These are phyloP conservation scores for Hypanus sabinus DNA, from an alignment of 2,113 vertebrate genomes.

Conservation along the genomic window DNA sequence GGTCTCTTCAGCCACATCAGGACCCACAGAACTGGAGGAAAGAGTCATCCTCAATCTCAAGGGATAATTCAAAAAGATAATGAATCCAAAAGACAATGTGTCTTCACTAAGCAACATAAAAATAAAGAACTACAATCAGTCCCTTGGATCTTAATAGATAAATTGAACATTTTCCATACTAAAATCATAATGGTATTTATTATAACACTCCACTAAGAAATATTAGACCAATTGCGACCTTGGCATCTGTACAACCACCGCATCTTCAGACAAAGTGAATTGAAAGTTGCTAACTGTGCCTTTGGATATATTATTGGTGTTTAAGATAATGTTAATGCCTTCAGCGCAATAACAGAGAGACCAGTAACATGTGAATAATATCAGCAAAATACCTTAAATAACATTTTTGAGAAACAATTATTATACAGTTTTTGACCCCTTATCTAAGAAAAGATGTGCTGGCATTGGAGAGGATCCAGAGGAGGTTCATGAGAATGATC, in stretches of 20 bases:
- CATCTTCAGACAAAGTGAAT: neutral
- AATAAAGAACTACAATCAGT: neutral
- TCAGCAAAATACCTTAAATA: neutral
- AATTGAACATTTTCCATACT: neutral
- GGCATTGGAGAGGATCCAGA: no score
- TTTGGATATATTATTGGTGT: neutral
- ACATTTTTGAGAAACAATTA: neutral
- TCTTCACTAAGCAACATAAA: neutral
- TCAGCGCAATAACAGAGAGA: no score
- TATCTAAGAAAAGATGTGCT: no score
- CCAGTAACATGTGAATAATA: neutral
- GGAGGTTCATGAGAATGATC: no score
- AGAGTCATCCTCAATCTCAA: no score
- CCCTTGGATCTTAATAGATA: neutral
- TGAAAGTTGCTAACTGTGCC: neutral
- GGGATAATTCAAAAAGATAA: no score
- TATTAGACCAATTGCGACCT: neutral
- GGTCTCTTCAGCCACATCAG: no score
- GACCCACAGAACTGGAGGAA: no score
- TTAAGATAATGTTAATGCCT: neutral
- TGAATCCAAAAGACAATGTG: neutral
- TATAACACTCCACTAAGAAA: neutral
- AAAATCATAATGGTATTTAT: neutral
- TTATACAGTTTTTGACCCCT: neutral
- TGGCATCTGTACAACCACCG: neutral